phyloP scores from a whole-genome alignment of 2,113 vertebrate genomes.

The Diphyllodes magnificus region DNA sequence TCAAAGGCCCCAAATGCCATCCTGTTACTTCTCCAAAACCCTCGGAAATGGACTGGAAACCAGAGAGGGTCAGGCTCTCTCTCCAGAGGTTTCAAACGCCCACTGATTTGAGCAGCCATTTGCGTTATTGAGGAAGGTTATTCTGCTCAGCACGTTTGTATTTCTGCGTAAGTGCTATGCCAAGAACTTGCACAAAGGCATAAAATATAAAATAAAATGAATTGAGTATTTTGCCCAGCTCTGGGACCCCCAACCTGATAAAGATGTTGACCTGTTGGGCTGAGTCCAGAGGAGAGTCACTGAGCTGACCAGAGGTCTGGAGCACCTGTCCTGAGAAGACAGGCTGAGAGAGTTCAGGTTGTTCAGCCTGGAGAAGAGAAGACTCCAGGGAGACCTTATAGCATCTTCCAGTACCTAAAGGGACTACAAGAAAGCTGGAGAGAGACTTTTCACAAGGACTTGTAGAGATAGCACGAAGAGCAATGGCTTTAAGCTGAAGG shows the following conservation, averaged over 20 bases:
- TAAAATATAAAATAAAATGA: background rate
- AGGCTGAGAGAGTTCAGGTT: background rate
- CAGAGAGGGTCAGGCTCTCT: background rate
- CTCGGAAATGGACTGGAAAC: conserved; percentile 20
- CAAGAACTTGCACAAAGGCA: background rate
- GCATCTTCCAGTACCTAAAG: background rate
- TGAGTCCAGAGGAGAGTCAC: background rate
- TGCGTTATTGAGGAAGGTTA: background rate
- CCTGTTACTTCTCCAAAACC: conserved; percentile 16
- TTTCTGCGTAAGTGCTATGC: background rate
- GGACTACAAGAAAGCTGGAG: background rate
- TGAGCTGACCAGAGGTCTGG: background rate
- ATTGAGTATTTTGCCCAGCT: background rate
- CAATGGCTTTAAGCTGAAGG: background rate
- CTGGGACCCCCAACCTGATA: fast-evolving
- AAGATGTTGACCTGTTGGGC: background rate
- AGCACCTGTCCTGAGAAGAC: background rate
- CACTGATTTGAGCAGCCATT: background rate
- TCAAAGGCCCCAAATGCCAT: background rate
- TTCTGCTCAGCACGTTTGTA: background rate
- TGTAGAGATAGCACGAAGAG: background rate
- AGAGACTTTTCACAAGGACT: background rate
- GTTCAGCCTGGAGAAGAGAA: background rate
- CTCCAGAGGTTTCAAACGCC: background rate
- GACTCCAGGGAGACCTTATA: background rate